Conservation (phyloP, 2,888 invertebrate genomes). For the Resseliella maxima region DNA sequence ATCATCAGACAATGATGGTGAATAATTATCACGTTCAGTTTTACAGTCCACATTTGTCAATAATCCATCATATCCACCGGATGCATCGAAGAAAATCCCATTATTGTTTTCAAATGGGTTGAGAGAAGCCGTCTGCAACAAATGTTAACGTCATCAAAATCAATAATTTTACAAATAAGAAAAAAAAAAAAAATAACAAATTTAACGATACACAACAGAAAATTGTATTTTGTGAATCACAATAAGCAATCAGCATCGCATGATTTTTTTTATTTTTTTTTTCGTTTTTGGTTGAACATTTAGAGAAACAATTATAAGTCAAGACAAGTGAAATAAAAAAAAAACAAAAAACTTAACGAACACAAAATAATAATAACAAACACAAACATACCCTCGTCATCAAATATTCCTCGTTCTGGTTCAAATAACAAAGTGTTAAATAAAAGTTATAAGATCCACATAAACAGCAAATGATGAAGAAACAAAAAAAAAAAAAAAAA, state of each 20-base stretch:
- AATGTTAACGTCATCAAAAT: too few relatives aligned
- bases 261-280: background rate
- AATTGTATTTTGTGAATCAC: too few relatives aligned
- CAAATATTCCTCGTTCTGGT: conserved; percentile 76
- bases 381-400: conserved; percentile 77
- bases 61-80: conserved; percentile 70
- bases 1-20: conserved; percentile 70
- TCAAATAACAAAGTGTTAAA: conserved; percentile 58
- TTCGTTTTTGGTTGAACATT: too few relatives aligned
- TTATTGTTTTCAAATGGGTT: conserved; percentile 84
- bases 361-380: conserved; percentile 58
- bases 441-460: conserved; percentile 56
- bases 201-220: conserved; percentile 58
- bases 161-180: too few relatives aligned
- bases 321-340: conserved; percentile 58
- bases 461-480: conserved; percentile 58
- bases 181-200: conserved; percentile 59
- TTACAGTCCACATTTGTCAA: conserved; percentile 66
- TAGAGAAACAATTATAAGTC: conserved; percentile 56
- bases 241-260: conserved; percentile 57
- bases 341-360: conserved; percentile 58
- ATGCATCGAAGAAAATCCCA: conserved; percentile 72
- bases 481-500: conserved; percentile 21
- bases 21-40: conserved; percentile 70
- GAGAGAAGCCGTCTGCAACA: conserved; percentile 87